Conservation (phyloP, 1,140 invertebrate genomes). For the Drosophila aff. region DNA sequence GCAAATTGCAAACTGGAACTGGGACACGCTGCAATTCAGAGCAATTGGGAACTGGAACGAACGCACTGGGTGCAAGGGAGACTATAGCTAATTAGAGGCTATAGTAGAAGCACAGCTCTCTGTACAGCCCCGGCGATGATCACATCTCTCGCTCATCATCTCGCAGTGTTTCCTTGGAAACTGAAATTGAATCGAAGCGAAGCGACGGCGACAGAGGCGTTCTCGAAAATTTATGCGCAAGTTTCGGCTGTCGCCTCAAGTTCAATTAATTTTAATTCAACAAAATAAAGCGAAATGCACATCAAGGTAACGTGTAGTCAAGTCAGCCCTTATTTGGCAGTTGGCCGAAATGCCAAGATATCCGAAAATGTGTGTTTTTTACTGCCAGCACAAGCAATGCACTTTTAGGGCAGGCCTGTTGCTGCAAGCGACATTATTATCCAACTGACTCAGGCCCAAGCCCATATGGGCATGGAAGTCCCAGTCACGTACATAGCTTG, state of each 20-base stretch:
- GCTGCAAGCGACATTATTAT: constrained; percentile 41
- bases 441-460: constrained; percentile 18
- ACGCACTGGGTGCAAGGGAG: constrained; percentile 22
- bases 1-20: constrained; percentile 18
- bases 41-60: constrained; percentile 47
- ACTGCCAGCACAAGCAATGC: constrained; percentile 42
- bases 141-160: constrained; percentile 58
- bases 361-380: constrained; percentile 40
- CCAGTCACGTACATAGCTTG: constrained; percentile 50
- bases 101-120: constrained; percentile 12
- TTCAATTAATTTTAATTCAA: constrained; percentile 81
- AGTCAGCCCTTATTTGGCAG: constrained; percentile 65
- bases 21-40: constrained; percentile 58
- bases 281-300: constrained; percentile 44
- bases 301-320: constrained; percentile 60
- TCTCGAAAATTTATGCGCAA: constrained; percentile 69
- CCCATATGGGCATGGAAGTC: constrained; percentile 36
- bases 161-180: constrained; percentile 74
- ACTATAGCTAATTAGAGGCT: constrained; percentile 24
- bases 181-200: constrained; percentile 66
- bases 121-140: constrained; percentile 38
- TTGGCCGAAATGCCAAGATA: constrained; percentile 48
- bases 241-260: constrained; percentile 48
- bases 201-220: constrained; percentile 35
- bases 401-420: constrained; percentile 63